These are phyloP conservation scores for Peribatodes rhomboidaria DNA, from an alignment of 2,888 invertebrate species.

Conservation along the genomic window DNA sequence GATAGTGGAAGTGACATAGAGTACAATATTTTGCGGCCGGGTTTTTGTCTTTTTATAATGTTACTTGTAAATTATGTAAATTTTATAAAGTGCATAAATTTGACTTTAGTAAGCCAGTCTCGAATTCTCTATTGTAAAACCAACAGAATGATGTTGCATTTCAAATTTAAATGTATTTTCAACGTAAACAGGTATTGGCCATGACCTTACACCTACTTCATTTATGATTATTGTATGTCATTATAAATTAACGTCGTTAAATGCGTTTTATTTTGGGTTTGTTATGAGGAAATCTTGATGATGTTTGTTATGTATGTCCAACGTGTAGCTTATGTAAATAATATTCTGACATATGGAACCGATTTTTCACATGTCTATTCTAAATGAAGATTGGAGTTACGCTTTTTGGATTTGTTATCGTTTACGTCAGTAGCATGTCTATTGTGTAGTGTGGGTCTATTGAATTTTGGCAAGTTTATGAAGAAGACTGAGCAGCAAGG, in stretches of 20 bases:
- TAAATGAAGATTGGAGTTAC: constrained; percentile 12
- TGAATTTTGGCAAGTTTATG: neutral
- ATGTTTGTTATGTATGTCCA: constrained; percentile 7
- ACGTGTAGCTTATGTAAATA: constrained; percentile 14
- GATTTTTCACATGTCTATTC: constrained; percentile 24
- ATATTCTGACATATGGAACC: constrained; percentile 7
- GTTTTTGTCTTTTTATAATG: too few species aligned
- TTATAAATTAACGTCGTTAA: constrained; percentile 20
- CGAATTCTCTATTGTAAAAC: neutral
- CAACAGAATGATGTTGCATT: constrained; percentile 1
- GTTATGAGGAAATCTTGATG: constrained; percentile 17
- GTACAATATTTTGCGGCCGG: too few species aligned
- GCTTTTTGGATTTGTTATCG: neutral
- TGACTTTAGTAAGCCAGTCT: neutral
- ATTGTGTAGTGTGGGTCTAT: neutral
- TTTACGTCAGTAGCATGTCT: constrained; percentile 8
- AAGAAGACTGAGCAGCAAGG: neutral
- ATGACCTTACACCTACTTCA: constrained; percentile 32
- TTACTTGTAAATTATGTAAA: too few species aligned
- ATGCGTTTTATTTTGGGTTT: constrained; percentile 31
- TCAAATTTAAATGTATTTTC: neutral
- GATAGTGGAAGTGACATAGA: too few species aligned
- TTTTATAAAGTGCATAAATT: neutral
- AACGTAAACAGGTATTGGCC: constrained; percentile 27
- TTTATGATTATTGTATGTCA: constrained; percentile 16